phyloP scores from a whole-genome alignment of 2,888 invertebrate genomes.

The Oligia latruncula region DNA sequence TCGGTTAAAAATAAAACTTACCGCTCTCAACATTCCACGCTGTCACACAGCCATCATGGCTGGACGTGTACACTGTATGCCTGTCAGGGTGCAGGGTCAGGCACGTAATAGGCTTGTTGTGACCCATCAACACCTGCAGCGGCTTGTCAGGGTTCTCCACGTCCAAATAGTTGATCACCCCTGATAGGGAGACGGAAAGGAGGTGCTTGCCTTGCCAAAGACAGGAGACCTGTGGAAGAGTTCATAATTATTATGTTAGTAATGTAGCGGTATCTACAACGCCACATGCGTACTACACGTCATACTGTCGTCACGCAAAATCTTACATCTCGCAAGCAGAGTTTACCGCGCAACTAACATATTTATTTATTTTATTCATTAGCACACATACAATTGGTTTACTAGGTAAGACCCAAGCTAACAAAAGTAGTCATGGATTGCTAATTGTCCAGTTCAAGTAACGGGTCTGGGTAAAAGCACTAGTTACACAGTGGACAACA shows the following conservation, averaged over 20 bases:
- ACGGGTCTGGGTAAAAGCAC: no score
- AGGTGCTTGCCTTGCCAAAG: conserved; percentile 98
- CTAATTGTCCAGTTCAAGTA: no score
- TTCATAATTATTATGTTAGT: background rate
- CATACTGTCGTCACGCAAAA: no score
- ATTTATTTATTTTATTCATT: no score
- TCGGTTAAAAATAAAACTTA: conserved; percentile 25
- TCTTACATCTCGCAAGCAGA: no score
- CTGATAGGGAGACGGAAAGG: conserved; percentile 97
- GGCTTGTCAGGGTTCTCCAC: conserved; percentile 95
- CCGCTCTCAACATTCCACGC: conserved; percentile 94
- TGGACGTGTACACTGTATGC: conserved; percentile 96
- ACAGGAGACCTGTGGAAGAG: conserved; percentile 94
- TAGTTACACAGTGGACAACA: no score
- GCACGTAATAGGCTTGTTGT: conserved; percentile 99
- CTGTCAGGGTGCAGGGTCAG: conserved; percentile 94
- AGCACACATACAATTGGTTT: no score
- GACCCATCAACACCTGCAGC: conserved; percentile 96
- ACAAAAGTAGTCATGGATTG: no score
- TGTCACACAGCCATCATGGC: conserved; percentile 97
- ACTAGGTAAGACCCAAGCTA: no score
- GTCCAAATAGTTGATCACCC: conserved; percentile 98
- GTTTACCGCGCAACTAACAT: no score
- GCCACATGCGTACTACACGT: no score
- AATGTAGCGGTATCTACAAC: no score